Evolutionary conservation across 2,888 invertebrate species (phyloP).

Genomic region (Gnatocerus cornutus): DNA sequence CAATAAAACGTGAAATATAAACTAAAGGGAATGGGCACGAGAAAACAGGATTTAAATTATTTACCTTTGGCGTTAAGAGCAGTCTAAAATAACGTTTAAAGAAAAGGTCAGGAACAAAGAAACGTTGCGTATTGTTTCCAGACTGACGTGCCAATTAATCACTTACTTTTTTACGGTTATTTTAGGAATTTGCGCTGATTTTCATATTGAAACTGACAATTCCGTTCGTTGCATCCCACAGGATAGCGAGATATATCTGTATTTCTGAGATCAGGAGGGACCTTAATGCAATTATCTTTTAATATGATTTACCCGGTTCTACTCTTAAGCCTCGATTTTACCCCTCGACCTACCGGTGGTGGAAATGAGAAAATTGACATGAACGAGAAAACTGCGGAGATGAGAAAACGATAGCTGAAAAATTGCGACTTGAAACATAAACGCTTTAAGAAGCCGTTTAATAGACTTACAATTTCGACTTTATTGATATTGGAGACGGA

Average conservation of each 20-base stretch:
- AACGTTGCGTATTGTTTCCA: constrained; percentile 58
- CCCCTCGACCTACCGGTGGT: constrained; percentile 41
- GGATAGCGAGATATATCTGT: constrained; percentile 57
- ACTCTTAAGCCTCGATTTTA: constrained; percentile 41
- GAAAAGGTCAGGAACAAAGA: constrained; percentile 55
- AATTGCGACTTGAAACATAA: constrained; percentile 58
- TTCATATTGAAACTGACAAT: constrained; percentile 57
- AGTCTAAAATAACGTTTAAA: constrained; percentile 51
- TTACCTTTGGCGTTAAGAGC: constrained; percentile 44
- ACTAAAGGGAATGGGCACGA: constrained; percentile 25
- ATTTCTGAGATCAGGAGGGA: constrained; percentile 60
- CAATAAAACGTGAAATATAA: constrained; percentile 25
- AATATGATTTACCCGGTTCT: constrained; percentile 60
- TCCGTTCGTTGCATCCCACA: constrained; percentile 52
- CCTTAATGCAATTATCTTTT: constrained; percentile 62
- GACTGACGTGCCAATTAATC: constrained; percentile 60
- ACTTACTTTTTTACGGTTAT: constrained; percentile 51
- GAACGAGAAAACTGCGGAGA: constrained; percentile 53
- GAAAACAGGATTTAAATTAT: constrained; percentile 47
- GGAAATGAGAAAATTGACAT: constrained; percentile 61
- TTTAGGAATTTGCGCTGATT: constrained; percentile 44
- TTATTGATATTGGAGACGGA: constrained; percentile 57
- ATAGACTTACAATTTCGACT: constrained; percentile 55
- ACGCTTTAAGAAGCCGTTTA: constrained; percentile 54
- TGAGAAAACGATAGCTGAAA: constrained; percentile 58